A percentile compares a stretch with the other conserved stretches of the same genome.
Evolutionary conservation across 2,888 invertebrate genomes (phyloP).

Genomic region (Eupithecia exiguata): DNA sequence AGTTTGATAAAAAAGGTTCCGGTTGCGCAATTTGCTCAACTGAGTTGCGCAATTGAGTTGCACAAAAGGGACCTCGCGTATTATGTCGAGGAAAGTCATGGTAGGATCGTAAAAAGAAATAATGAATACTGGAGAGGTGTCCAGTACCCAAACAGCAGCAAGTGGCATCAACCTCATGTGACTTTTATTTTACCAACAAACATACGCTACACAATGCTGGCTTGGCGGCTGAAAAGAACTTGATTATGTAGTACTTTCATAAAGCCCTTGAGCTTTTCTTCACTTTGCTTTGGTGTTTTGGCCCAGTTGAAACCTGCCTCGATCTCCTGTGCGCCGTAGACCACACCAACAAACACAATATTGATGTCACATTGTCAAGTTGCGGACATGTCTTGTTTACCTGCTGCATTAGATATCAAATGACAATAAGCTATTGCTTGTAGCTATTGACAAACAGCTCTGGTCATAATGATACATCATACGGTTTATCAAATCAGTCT

Average conservation of each 20-base stretch:
- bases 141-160: not conserved
- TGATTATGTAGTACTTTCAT: not conserved
- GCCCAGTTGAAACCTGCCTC: slow-evolving; percentile 2
- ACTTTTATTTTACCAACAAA: not conserved
- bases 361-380: slow-evolving; percentile 53
- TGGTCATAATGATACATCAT: not conserved
- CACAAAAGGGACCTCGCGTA: too few species aligned
- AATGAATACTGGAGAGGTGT: not conserved
- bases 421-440: slow-evolving; percentile 23
- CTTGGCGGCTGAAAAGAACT: not conserved
- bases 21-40: too few species aligned
- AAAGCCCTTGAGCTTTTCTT: not conserved
- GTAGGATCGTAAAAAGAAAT: not conserved
- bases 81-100: not conserved
- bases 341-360: slow-evolving; percentile 36
- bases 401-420: slow-evolving; percentile 24
- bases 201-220: not conserved
- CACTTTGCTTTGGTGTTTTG: not conserved
- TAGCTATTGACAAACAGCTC: not conserved
- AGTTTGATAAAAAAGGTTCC: too few species aligned
- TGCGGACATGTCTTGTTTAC: slow-evolving; percentile 38
- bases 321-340: slow-evolving; percentile 21
- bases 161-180: not conserved
- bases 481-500: not conserved
- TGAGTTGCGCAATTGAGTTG: too few species aligned